Evolutionary conservation across 2,797 vertebrate species (phyloP).

Genomic region (Rallus crepitans): DNA sequence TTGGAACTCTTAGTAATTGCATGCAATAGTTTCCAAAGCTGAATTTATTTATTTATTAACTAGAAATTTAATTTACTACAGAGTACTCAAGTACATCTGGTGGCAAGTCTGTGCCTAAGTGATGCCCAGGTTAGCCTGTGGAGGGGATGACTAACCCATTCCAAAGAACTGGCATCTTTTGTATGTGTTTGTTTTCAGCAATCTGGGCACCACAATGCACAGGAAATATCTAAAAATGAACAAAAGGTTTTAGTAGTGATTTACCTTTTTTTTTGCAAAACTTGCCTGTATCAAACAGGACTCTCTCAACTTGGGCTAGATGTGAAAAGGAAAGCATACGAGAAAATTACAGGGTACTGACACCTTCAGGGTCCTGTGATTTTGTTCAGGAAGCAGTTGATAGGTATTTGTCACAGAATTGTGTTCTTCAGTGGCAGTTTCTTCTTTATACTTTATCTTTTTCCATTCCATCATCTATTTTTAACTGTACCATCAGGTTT

Average conservation of each 20-base stretch:
- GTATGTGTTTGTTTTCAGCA: neutral
- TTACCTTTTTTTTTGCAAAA: neutral
- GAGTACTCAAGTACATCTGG: neutral
- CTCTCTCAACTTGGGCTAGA: neutral
- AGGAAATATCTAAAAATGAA: neutral
- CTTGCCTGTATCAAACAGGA: neutral
- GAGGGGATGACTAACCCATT: neutral
- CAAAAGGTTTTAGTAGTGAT: neutral
- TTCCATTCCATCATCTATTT: neutral
- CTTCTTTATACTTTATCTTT: neutral
- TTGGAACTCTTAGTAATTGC: neutral
- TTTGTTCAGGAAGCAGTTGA: neutral
- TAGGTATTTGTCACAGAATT: neutral
- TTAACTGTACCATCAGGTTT: neutral
- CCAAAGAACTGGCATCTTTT: neutral
- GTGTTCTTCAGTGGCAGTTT: neutral
- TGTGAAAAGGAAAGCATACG: neutral
- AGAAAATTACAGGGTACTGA: neutral
- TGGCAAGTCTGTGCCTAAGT: rapidly evolving
- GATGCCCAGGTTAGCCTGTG: neutral
- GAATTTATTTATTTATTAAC: neutral
- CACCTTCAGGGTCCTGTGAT: neutral
- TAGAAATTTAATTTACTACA: neutral
- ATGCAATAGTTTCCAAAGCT: neutral
- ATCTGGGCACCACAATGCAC: neutral